Percentiles rank a stretch among this genome's conserved stretches.
These are phyloP conservation scores for Drosophila subquinaria DNA, from an alignment of 2,888 invertebrate genomes.

Conservation along the genomic window DNA sequence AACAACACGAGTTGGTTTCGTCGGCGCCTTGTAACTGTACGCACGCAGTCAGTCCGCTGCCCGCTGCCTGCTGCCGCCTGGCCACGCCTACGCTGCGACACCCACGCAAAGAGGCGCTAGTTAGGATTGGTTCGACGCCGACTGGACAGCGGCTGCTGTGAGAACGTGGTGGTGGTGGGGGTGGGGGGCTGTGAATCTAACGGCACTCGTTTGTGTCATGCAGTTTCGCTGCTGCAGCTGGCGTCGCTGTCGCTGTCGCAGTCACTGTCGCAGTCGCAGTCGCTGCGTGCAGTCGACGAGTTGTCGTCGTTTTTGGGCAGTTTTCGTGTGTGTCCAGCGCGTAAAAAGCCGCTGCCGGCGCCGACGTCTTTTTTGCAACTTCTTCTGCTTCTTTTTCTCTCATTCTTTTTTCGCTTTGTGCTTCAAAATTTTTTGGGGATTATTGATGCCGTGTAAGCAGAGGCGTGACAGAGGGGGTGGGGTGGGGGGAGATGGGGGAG, in stretches of 20 bases:
- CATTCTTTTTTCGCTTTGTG: slow-evolving; percentile 46
- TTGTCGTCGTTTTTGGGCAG: slow-evolving; percentile 36
- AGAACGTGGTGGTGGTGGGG: too few relatives aligned
- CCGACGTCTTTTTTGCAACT: slow-evolving; percentile 63
- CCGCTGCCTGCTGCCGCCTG: slow-evolving; percentile 39
- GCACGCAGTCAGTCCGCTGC: slow-evolving; percentile 28
- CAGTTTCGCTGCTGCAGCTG: slow-evolving; percentile 45
- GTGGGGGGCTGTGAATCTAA: neutral
- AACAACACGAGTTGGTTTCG: slow-evolving; percentile 25
- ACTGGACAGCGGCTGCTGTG: slow-evolving; percentile 62
- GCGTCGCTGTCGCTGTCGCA: slow-evolving; percentile 21
- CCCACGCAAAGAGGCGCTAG: slow-evolving; percentile 76
- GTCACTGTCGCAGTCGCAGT: slow-evolving; percentile 15
- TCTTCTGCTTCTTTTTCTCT: slow-evolving; percentile 32
- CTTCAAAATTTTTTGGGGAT: slow-evolving; percentile 73
- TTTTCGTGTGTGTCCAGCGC: slow-evolving; percentile 74
- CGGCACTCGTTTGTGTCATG: slow-evolving; percentile 44
- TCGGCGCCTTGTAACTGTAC: slow-evolving; percentile 57
- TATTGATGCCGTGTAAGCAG: slow-evolving; percentile 76
- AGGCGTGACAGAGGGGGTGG: neutral
- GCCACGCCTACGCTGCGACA: slow-evolving; percentile 79
- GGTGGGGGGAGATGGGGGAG: neutral
- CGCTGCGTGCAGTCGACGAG: slow-evolving; percentile 5
- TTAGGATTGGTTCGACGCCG: slow-evolving; percentile 77
- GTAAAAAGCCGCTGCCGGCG: slow-evolving; percentile 75